Evolutionary conservation across 2,888 invertebrate species (phyloP), one percentile per base, ranked within the genome.

Genomic region (Morpho achilles): DNA sequence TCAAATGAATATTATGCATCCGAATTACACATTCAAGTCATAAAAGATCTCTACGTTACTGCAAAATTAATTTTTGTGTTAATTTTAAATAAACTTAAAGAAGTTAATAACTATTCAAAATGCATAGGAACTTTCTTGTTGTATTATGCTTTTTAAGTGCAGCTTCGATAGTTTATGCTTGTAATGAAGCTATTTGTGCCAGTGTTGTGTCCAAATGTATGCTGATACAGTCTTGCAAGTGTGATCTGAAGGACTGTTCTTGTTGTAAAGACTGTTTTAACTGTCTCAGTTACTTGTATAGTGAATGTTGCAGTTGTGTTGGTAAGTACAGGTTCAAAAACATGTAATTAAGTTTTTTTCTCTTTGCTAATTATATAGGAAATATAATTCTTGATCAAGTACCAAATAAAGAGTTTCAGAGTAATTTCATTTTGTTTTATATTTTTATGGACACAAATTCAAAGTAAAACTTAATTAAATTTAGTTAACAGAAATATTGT

Each of bases 151-250:
- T 90, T 58, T 59, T 87, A 60, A 79, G 83, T 68, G 70, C 82
- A 53, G 76, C 86, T 60, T 85, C 87, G 2, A 80, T 90, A 69
- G 74, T 82, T 44, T 87, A 86, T 67, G 87, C 89, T 32, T 98
- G 98, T 82, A 98, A 98, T 80, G 98, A 98, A 88, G 96, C 97
- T 40, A 95, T 98, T 58, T 99, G 99, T 88, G 98, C 97, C 23
- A 97, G 97, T 75, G 95, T 98, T 56, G 99, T 99, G 53, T 98
- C 97, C 76, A 98, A 98, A 87, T 99, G 99, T 83, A 96, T 98
- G 94, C 91, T 99, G 65, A 98, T 98, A 9, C 97, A 98, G 80
- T 96, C 97, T 53, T 99, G 99, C 89, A 98, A 98, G 82, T 99
- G 99, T 85, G 97, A 98, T 80, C 91, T 97, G 72, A 95, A 94